These are phyloP conservation scores for Campoletis raptor DNA, from an alignment of 2,888 invertebrate genomes.

Conservation along the genomic window DNA sequence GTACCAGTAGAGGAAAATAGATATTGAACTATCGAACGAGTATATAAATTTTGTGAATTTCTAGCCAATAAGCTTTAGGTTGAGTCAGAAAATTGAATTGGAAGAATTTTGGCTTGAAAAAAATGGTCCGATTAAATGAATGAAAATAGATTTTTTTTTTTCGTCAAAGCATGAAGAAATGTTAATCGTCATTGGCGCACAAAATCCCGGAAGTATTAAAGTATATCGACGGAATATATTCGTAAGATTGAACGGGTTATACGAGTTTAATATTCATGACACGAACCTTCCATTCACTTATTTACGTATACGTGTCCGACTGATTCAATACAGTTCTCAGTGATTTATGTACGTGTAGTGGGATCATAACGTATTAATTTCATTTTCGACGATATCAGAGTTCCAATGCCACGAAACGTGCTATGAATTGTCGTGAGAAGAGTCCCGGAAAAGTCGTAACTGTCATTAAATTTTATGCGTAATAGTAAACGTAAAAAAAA, in stretches of 20 bases:
- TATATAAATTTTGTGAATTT: not conserved
- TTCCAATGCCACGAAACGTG: not conserved
- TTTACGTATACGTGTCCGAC: not conserved
- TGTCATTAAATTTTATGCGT: not conserved
- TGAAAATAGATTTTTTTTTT: not conserved
- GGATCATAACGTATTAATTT: slow-evolving; percentile 3
- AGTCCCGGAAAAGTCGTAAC: slow-evolving; percentile 4
- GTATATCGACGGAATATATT: slow-evolving; percentile 14
- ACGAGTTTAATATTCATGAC: slow-evolving; percentile 16
- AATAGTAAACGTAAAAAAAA: slow-evolving; percentile 8
- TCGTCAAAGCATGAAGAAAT: not conserved
- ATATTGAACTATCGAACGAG: not conserved
- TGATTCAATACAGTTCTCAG: not conserved
- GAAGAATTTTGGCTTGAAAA: not conserved
- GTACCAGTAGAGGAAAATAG: not conserved
- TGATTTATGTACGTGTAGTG: not conserved
- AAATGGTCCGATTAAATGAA: not conserved
- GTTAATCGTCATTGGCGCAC: not conserved
- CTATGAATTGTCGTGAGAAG: slow-evolving; percentile 39
- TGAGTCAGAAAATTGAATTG: not conserved
- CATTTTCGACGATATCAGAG: not conserved
- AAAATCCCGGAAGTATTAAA: not conserved
- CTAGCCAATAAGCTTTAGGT: not conserved
- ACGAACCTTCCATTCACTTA: slow-evolving; percentile 1
- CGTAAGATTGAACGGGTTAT: not conserved